Base-by-base conservation (phyloP, 2,888 invertebrate genomes). In the Beris chalybata region DNA sequence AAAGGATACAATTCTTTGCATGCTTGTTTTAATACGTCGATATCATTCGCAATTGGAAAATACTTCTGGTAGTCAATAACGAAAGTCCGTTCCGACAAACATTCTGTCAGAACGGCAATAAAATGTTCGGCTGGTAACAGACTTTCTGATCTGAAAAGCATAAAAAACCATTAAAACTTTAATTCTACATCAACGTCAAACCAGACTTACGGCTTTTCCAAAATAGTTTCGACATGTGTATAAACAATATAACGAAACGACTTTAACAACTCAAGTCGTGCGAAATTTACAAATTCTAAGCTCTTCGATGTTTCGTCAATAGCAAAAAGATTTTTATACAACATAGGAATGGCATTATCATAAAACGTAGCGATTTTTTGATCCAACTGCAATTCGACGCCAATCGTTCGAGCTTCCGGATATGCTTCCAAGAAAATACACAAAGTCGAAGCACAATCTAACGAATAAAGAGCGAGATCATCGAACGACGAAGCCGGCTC, bases 341-440 rank as follows among this genome's bases (percentile, higher is more conserved):
- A 76, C 71, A 85, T 83, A 12, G 90, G 88, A 71, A 93, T 85
- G 5, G 89, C 87, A 72, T 84, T 85, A 71, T 91, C 91, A 79
- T 95, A 95, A 70, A 92, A 85, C 70, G 85, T 85, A 70, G 90
- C 86, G 78, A 94, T 83, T 78, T 91, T 84, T 73, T 84, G 81
- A 68, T 83, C 80, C 73, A 89, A 85, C 71, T 85, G 83, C 4
- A 86, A 83, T 73, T 85, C 79, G 73, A 85, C 81, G 80, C 87
- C 84, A 75, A 83, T 70, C 69, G 75, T 55, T 75, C 81, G 83
- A 38, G 84, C 84, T 5, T 84, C 81, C 0, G 88, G 85, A 74
- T 87, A 89, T 0, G 87, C 82, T 63, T 89, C 87, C n/a, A 91
- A 73, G 67, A 93, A 88, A 71, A 87, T 80, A 73, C 85, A 83